Conservation (phyloP, 2,888 invertebrate genomes). For the Synanthedon formicaeformis region DNA sequence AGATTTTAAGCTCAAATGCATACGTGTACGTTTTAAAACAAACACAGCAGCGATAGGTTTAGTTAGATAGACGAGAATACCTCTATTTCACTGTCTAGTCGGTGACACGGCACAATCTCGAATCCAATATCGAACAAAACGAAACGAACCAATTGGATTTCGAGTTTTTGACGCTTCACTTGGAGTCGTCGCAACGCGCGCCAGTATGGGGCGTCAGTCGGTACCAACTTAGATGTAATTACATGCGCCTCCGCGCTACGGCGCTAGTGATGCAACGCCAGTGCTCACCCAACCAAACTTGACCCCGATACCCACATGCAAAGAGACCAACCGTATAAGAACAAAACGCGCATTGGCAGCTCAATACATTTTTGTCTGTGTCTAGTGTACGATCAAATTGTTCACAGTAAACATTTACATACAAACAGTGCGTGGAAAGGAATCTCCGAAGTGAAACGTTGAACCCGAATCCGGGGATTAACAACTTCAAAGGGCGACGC, state of each 20-base stretch:
- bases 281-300: slow-evolving; percentile 13
- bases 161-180: slow-evolving; percentile 43
- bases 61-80: too few relatives aligned
- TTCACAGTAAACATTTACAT: slow-evolving; percentile 30
- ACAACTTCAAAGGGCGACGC: slow-evolving; percentile 46
- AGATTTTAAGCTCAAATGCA: too few relatives aligned
- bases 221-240: slow-evolving; percentile 26
- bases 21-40: too few relatives aligned
- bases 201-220: slow-evolving; percentile 21
- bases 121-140: slow-evolving; percentile 11
- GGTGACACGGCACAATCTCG: neutral
- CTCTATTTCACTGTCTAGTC: neutral
- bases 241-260: slow-evolving; percentile 25
- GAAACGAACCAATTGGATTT: slow-evolving; percentile 32
- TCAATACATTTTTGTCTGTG: slow-evolving; percentile 17
- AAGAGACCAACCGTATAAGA: too few relatives aligned
- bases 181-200: slow-evolving; percentile 21
- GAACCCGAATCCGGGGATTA: slow-evolving; percentile 54
- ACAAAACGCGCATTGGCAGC: slow-evolving; percentile 10
- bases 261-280: slow-evolving; percentile 22
- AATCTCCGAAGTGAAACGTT: slow-evolving; percentile 13
- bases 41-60: too few relatives aligned
- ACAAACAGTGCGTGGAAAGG: slow-evolving; percentile 17
- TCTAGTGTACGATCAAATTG: slow-evolving; percentile 26
- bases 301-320: slow-evolving; percentile 12